These are phyloP conservation scores for Plagodis pulveraria DNA, from an alignment of 2,888 invertebrate genomes.

Conservation along the genomic window DNA sequence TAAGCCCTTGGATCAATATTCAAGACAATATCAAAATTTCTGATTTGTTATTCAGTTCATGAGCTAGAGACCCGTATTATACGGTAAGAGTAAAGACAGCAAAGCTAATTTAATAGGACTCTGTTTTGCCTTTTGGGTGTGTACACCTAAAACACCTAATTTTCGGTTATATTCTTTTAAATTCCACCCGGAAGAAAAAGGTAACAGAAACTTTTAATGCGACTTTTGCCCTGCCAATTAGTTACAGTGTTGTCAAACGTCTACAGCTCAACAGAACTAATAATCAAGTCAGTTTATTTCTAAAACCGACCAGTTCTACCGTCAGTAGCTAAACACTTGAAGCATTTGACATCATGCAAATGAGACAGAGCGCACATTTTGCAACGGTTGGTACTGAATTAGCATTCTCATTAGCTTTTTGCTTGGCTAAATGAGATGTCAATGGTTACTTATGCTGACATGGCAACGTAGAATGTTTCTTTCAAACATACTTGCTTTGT, in stretches of 20 bases:
- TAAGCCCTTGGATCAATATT: no score
- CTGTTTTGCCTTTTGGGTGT: no score
- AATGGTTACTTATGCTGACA: constrained; percentile 48
- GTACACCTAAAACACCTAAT: no score
- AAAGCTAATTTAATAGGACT: no score
- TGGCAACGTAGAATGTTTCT: background rate
- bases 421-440: constrained; percentile 63
- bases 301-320: constrained; percentile 44
- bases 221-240: constrained; percentile 19
- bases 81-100: no score
- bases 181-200: constrained; percentile 5
- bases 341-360: constrained; percentile 77
- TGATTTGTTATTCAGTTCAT: no score
- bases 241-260: constrained; percentile 29
- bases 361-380: constrained; percentile 64
- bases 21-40: no score
- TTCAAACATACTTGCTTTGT: no score
- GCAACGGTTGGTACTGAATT: constrained; percentile 65
- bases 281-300: constrained; percentile 30
- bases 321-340: constrained; percentile 74
- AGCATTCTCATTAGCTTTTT: constrained; percentile 74
- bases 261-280: constrained; percentile 27
- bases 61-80: no score
- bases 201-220: constrained; percentile 19
- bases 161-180: no score